Base-by-base conservation (phyloP, 1,140 invertebrate species). In the Trichoplusia ni region DNA sequence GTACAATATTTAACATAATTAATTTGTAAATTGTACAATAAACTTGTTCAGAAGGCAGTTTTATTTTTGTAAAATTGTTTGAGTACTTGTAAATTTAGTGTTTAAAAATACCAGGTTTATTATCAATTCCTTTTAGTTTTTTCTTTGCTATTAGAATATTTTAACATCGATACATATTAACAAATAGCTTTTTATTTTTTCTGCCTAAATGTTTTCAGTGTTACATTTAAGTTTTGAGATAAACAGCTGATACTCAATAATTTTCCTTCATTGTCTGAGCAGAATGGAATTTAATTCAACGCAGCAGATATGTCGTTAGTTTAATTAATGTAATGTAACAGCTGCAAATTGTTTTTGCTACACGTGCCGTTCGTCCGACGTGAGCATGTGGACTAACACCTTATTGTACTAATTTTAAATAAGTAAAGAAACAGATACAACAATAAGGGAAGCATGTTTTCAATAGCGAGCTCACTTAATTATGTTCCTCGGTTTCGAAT, bases 401-500 rank as follows among this genome's bases (percentile, higher is more conserved):
- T 31, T 58, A 42, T 44, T 54, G 31, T 54, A 40, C 21, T 42
- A 27, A 42, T 42, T 40, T 42, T 29, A 31, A 44, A 21, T 19
- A 59, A 56, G 18, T 29, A 16, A 42, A 46, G 27, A 47, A 31
- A 60, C 33, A 60, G 38, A 60, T 35, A 13, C 19, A 35, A n/a
- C 25, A 60, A 35, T 21, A 23, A 35, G 27, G 2, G n/a, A 60
- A 18, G 16, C 46, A 31, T 31, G 13, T 33, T 6, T 11, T 44
- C 42, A 25, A 31, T 18, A 40, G 7, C n/a, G 6, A 19, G 29
- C 31, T 16, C 11, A 61, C 60, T 46, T 71, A 75, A 77, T 80
- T 84, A 73, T 71, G 69, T 69, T 58, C 42, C 54, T 58, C n/a
- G 27, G 73, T 70, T 75, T 72, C 46, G 53, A 64, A 67, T 67